A percentile compares a stretch with the other conserved stretches of the same genome.
phyloP scores from a whole-genome alignment of 2,888 invertebrate species.

The Epistrophe grossulariae region DNA sequence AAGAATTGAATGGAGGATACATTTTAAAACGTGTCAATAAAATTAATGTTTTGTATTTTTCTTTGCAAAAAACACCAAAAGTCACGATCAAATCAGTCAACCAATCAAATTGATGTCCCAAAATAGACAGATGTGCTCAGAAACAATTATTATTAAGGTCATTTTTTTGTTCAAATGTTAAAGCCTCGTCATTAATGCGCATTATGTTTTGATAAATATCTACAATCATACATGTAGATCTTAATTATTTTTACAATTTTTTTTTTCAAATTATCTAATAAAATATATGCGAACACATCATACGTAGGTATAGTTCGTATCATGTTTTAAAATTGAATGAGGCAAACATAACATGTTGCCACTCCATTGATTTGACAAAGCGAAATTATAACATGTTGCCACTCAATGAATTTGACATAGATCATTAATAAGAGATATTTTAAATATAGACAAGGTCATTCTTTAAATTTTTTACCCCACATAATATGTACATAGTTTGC shows the following conservation, averaged over 20 bases:
- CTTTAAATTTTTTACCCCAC: not conserved
- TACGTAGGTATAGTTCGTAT: not conserved
- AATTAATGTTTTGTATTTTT: not conserved
- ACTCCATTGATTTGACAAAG: no score
- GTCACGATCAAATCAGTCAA: constrained; percentile 23
- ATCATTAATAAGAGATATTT: constrained; percentile 1
- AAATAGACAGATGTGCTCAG: constrained; percentile 12
- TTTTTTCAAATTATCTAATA: constrained; percentile 3
- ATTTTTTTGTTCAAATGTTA: not conserved
- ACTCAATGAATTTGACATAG: not conserved
- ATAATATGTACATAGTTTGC: not conserved
- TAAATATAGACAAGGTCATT: not conserved
- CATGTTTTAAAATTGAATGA: constrained; percentile 1
- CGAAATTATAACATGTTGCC: not conserved
- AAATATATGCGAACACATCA: constrained; percentile 12
- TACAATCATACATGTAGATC: not conserved
- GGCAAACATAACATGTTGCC: not conserved
- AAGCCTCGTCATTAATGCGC: constrained; percentile 5
- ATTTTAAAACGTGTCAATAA: not conserved
- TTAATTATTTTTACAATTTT: constrained; percentile 8
- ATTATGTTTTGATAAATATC: constrained; percentile 17
- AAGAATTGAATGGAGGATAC: not conserved
- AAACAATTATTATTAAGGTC: constrained; percentile 2
- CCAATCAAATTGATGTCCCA: constrained; percentile 2
- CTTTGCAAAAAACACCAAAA: constrained; percentile 6